Evolutionary conservation across 2,797 vertebrate species (phyloP).

Genomic region (Platyrinchus mystaceus): DNA sequence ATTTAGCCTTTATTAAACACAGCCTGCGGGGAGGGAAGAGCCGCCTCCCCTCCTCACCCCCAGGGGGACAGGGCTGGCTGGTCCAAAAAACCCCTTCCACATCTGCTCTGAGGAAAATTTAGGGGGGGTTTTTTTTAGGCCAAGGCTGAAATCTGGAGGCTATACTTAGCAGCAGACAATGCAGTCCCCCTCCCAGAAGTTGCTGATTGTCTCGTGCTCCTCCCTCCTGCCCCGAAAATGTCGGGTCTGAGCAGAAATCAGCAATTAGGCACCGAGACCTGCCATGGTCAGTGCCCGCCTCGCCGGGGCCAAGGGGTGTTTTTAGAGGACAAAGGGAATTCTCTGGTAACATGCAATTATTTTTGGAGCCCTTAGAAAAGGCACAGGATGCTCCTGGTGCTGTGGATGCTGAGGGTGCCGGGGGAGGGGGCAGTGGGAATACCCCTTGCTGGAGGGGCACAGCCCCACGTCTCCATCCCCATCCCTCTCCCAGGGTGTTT

Average conservation of each 20-base stretch:
- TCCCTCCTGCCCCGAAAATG: neutral
- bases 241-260: neutral
- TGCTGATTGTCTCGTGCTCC: neutral
- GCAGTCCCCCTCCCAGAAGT: neutral
- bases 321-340: neutral
- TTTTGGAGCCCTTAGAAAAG: neutral
- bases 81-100: neutral
- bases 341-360: neutral
- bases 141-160: neutral
- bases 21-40: neutral
- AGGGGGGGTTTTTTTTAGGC: neutral
- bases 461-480: neutral
- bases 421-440: neutral
- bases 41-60: neutral
- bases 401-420: accelerated
- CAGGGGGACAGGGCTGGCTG: accelerated
- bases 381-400: neutral
- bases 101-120: neutral
- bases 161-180: neutral
- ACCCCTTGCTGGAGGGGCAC: neutral
- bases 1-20: neutral
- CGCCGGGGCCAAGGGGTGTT: neutral
- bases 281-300: accelerated
- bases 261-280: neutral
- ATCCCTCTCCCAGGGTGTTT: neutral